Evolutionary conservation across 2,888 invertebrate genomes (phyloP), one percentile per base, ranked within the genome.

Genomic region (Alloplasta piceator): DNA sequence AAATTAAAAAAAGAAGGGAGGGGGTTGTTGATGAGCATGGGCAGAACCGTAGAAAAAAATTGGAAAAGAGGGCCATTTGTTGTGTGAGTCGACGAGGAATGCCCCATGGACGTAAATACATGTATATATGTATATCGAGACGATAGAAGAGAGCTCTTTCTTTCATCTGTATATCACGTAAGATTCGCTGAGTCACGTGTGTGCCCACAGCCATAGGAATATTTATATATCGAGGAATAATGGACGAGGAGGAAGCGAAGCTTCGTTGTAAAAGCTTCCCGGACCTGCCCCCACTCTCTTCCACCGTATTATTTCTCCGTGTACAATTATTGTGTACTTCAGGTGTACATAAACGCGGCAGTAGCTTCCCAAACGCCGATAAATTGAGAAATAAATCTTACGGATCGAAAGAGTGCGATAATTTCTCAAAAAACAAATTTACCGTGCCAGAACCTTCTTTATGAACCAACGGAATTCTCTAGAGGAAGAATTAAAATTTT

Each of bases 141-240:
- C 50, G 67, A 78, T 73, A 67, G 14, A 72, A 66, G 60, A 52
- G 78, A 72, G 78, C 72, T 78, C 68, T 72, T 70, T 78, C 78
- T 72, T 78, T 78, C 78, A 60, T 78, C 67, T 56, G 63, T 68
- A 36, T 63, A 70, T 56, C 68, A 68, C 73, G 43, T 41, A 68
- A 71, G 78, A 78, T 78, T 26, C 78, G 78, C 68, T 68, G 78
- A 78, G 78, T 78, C 78, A 78, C 78, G 78, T 26, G 26, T 26
- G 26, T 73, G 78, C 78, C 78, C 68, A 73, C 60, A 78, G 78
- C 46, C 41, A 55, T 26, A 46, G 48, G 41, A 67, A 46, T 36
- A 38, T 36, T 39, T 56, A 58, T 74, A 58, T 66, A 71, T 46
- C 55, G 50, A 46, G 56, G 66, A 73, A 61, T 66, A 61, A 61